phyloP scores from a whole-genome alignment of 2,888 invertebrate genomes.

The Eucera pruinosa region DNA sequence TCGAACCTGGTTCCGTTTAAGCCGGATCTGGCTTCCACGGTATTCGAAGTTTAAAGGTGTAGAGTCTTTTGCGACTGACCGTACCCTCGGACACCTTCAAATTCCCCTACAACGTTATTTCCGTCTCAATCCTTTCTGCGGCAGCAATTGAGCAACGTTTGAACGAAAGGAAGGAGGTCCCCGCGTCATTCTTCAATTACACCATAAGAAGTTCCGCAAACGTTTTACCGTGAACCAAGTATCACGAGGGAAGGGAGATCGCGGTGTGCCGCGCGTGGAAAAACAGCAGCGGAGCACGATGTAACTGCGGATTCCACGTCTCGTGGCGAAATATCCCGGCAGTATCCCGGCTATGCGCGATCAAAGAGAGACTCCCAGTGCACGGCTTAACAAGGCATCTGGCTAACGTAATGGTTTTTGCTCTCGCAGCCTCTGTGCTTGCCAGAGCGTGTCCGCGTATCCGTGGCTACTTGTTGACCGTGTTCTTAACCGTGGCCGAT shows the following conservation, averaged over 20 bases:
- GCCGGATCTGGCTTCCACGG: no score
- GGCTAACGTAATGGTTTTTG: conserved; percentile 72
- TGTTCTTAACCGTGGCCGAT: conserved; percentile 65
- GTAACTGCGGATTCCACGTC: conserved; percentile 21
- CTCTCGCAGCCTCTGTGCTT: conserved; percentile 58
- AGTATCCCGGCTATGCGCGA: conserved; percentile 8
- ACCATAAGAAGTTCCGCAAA: neutral
- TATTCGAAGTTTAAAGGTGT: no score
- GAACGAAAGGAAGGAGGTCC: neutral
- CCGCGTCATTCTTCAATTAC: conserved; percentile 6
- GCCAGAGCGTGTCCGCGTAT: conserved; percentile 71
- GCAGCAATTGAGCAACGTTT: neutral
- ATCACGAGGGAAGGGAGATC: conserved; percentile 4
- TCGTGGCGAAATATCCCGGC: conserved; percentile 18
- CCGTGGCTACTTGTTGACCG: conserved; percentile 78
- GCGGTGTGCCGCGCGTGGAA: neutral
- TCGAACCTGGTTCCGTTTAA: no score
- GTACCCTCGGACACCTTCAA: no score
- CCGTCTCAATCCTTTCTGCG: no score
- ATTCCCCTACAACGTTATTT: no score
- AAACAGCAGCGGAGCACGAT: conserved; percentile 8
- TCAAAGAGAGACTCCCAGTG: conserved; percentile 41
- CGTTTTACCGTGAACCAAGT: neutral
- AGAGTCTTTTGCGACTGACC: no score
- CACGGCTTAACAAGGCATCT: conserved; percentile 59